These are phyloP conservation scores for Epizoanthus scotinus DNA, from an alignment of 92 coral and sea anemone genomes.

Conservation along the genomic window DNA sequence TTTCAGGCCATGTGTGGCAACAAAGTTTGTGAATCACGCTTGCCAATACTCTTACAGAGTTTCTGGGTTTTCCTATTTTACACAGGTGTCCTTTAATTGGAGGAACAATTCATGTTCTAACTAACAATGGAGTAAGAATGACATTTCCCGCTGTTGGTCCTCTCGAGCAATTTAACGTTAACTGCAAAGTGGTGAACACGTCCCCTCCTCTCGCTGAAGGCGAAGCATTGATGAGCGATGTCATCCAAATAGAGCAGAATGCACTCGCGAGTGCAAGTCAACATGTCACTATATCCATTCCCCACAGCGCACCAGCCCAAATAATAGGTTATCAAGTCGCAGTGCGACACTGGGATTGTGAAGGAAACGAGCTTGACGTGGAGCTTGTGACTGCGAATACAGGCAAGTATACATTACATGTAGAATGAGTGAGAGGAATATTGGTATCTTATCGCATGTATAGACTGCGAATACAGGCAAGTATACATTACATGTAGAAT, in stretches of 20 bases:
- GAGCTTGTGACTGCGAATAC: background rate
- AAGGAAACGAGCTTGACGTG: background rate
- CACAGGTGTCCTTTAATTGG: too few species aligned
- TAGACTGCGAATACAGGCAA: too few species aligned
- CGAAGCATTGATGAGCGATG: constrained; percentile 13
- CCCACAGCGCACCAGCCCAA: constrained; percentile 2
- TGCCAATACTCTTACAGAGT: too few species aligned
- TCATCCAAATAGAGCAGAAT: background rate
- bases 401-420: background rate
- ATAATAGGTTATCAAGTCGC: background rate
- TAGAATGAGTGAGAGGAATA: too few species aligned
- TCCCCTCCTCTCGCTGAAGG: constrained; percentile 16
- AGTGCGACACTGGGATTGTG: constrained; percentile 18
- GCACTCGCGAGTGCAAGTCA: background rate
- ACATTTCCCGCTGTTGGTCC: background rate
- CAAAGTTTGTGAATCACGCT: too few species aligned
- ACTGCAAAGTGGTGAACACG: background rate
- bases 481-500: too few species aligned
- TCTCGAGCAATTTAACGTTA: background rate
- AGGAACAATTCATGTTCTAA: background rate
- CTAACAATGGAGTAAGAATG: constrained; percentile 1
- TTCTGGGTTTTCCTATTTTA: too few species aligned
- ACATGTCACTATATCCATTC: constrained; percentile 11
- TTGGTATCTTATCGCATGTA: too few species aligned
- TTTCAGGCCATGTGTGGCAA: too few species aligned